Evolutionary conservation across 2,888 invertebrate genomes (phyloP), one percentile per base, ranked within the genome.

Genomic region (Axea sp.): DNA sequence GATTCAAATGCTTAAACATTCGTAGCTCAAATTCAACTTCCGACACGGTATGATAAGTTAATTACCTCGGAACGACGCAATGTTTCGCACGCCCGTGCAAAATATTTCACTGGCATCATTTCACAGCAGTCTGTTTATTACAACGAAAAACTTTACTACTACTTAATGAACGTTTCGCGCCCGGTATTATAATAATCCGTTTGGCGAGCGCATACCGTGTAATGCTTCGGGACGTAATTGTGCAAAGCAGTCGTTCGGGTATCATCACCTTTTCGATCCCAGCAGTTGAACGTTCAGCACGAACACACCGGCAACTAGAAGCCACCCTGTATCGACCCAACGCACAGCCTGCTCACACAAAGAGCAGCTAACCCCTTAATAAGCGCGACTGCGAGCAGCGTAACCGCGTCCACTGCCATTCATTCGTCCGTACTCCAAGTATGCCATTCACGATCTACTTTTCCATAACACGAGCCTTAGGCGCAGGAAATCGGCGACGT

Each of bases 321-420:
- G 78, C 80, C 82, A 83, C 79, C 82, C 82, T 80, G 82, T 84
- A 84, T 84, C 84, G 84, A 84, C 83, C 84, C 84, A 82, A 77
- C 77, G n/a, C 76, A 80, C 82, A 33, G 5, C 6, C 33, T 33
- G 82, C 81, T 83, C 81, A 78, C 79, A 78, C 79, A 77, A 78
- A 81, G 76, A 57, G 41, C 22, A 31, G 55, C 30, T 30, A 57
- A 57, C 41, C 55, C 55, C 41, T 57, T 57, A 28, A 31, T 22
- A 19, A 19, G 14, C 22, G 41, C 39, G 53, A 39, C 30, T 39
- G 33, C 14, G 28, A 39, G 33, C 24, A 39, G 4, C 19, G 19
- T 4, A 24, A 6, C 41, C 24, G 11, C 53, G 53, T 53, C 39
- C 53, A 53, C 14, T 39, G 53, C 49, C 24, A 53, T 53, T 28